Percentiles rank a stretch among this genome's conserved stretches.
Evolutionary conservation across 2,888 invertebrate genomes (phyloP).

Genomic region (Eristalis tenax): DNA sequence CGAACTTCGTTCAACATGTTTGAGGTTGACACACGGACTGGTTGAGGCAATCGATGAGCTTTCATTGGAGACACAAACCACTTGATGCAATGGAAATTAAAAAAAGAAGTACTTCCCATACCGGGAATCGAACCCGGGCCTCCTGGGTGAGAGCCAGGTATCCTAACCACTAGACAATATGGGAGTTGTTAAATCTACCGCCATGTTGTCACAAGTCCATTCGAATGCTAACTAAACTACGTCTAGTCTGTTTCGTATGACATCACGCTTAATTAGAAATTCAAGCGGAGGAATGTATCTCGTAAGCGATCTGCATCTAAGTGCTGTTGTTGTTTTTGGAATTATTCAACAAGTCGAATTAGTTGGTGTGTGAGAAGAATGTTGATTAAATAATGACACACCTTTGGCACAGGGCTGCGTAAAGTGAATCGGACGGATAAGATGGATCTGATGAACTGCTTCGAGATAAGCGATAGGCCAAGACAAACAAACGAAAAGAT

Average conservation of each 20-base stretch:
- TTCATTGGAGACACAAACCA: background rate
- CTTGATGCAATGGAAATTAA: background rate
- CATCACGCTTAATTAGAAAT: constrained; percentile 15
- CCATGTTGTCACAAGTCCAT: background rate
- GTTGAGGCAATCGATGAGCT: background rate
- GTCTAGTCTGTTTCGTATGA: background rate
- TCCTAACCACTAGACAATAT: constrained; percentile 72
- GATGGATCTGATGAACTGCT: background rate
- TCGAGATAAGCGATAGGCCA: background rate
- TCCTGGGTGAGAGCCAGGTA: constrained; percentile 72
- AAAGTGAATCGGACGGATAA: background rate
- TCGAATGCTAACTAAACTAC: too few relatives aligned
- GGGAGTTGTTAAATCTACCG: constrained; percentile 6
- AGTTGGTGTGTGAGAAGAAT: background rate
- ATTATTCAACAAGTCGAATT: background rate
- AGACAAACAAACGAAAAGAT: background rate
- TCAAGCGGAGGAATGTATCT: background rate
- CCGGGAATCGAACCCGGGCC: constrained; percentile 93
- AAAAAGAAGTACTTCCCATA: constrained; percentile 83
- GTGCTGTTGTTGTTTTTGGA: background rate
- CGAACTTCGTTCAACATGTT: constrained; percentile 38
- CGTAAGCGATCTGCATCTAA: background rate
- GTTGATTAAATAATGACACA: background rate
- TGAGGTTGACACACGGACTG: background rate
- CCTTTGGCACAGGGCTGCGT: background rate